Evolutionary conservation across 2,113 vertebrate genomes (phyloP), one percentile per base, ranked within the genome.

Genomic region (Odobenus rosmarus): DNA sequence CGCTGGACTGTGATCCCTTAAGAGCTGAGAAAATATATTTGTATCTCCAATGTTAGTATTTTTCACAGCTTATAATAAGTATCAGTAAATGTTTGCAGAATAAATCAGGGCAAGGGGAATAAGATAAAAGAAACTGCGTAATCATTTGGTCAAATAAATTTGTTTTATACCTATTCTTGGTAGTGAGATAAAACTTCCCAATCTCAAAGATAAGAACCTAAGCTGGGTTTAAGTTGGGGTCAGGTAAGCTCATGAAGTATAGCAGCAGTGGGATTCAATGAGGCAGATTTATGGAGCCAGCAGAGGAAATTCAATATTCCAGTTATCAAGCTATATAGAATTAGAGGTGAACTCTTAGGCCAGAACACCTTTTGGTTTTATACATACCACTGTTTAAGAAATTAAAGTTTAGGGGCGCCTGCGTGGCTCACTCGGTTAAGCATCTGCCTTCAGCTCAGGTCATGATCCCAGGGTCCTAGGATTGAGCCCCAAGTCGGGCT

Each of bases 21-120:
- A 93, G 51, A 46, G 26, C 26, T 77, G 46, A 93, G 36, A 92
- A 85, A 76, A 77, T 64, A 64, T 59, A 31, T 55, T 94, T 90
- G 5, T 67, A 69, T 93, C 76, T 94, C 8, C 55, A 62, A 19
- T 53, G 39, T 83, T 87, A 74, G 1, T 83, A 16, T 92, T 81
- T 96, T 74, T 90, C 39, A 36, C 9, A 87, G 18, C n/a, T 83
- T 87, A 55, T 59, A 90, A 3, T 94, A 53, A 26, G 23, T 93
- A 82, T 51, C 51, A 93, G 33, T 72, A 92, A 57, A 33, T 89
- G 10, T 49, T 96, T 88, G 19, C 71, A 97, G 85, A 92, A 77
- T 59, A 67, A 83, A 62, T 84, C 26, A 53, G 67, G 24, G 11
- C 39, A 92, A 61, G 80, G 64, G 55, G 39, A 91, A 42, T 49